Evolutionary conservation across 2,797 vertebrate genomes (phyloP).

Genomic region (Pseudocheirus occidentalis): DNA sequence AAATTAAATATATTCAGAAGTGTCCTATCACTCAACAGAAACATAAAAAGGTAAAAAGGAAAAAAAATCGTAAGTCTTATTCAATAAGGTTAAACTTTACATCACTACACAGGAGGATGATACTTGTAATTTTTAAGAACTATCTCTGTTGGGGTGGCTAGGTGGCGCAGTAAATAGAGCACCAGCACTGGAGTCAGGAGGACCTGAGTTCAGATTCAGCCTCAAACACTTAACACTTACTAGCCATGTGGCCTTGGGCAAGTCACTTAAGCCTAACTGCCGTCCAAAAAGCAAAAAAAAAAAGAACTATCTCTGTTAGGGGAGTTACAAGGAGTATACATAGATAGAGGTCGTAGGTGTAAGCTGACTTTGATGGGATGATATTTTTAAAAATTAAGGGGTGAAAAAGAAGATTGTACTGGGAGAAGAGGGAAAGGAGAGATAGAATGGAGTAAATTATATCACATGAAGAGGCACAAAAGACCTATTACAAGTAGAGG

Average conservation of each 20-base stretch:
- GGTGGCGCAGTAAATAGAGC: too few relatives aligned
- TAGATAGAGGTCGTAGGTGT: neutral
- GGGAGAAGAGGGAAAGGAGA: neutral
- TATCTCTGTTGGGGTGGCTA: neutral
- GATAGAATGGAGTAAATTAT: neutral
- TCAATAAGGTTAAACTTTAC: neutral
- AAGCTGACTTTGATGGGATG: neutral
- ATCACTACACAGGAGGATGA: neutral
- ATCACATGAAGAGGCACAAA: neutral
- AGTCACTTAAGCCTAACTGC: too few relatives aligned
- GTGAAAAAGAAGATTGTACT: neutral
- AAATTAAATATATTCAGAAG: conserved; percentile 34
- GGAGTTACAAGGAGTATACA: neutral
- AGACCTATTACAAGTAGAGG: neutral
- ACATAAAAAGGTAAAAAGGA: neutral
- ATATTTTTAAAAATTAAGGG: neutral
- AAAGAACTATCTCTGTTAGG: neutral
- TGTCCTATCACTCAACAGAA: neutral
- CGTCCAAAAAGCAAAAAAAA: too few relatives aligned
- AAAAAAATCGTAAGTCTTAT: neutral
- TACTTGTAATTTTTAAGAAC: neutral
- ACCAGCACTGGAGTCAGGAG: too few relatives aligned
- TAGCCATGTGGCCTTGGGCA: too few relatives aligned
- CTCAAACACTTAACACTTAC: too few relatives aligned
- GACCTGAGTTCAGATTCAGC: too few relatives aligned